Base-by-base conservation (phyloP, 2,113 vertebrate genomes). In the Grammomys surdaster region DNA sequence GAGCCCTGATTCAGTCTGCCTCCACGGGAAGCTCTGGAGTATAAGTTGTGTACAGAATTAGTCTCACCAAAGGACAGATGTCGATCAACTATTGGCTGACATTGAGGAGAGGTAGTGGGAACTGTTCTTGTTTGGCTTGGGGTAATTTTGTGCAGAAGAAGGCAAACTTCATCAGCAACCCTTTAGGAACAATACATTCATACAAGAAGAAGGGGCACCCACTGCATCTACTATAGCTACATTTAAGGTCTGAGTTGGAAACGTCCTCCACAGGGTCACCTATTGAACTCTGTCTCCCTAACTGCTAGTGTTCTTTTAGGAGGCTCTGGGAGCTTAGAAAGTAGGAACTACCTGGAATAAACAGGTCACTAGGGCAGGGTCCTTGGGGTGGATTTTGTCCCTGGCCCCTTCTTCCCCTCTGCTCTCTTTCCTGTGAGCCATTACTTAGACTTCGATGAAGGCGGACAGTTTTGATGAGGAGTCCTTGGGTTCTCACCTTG, bases 381-480 rank as follows among this genome's bases (percentile, higher is more conserved):
- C 24, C 28, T 48, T 22, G 28, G 28, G 5, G 56, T 54, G 72
- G 10, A 33, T 46, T 43, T 46, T 43, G 13, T 28, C 14, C n/a
- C 72, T 58, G 36, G 22, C 7, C 26, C 36, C 88, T 76, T 22
- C 17, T 54, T 22, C 9, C 5, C 26, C 28, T 89, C 28, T 36
- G 11, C 40, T 33, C 36, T 31, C 51, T 43, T 31, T 40, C 22
- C 14, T 10, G 7, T 16, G n/a, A 31, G 36, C 72, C n/a, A 70
- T 88, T 63, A 72, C 91, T 95, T 16, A 63, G 54, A 77, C 93
- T 93, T 93, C 93, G 84, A 93, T 92, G 96, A 94, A 96, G 70
- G 56, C 92, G 95, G 65, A 20, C 6, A 48, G 63, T 94, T 93
- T 96, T 80, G 77, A 95, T 96, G 86, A 95, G 89, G 33, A 63